phyloP scores from a whole-genome alignment of 1,140 invertebrate genomes.

The Drosophila erecta region DNA sequence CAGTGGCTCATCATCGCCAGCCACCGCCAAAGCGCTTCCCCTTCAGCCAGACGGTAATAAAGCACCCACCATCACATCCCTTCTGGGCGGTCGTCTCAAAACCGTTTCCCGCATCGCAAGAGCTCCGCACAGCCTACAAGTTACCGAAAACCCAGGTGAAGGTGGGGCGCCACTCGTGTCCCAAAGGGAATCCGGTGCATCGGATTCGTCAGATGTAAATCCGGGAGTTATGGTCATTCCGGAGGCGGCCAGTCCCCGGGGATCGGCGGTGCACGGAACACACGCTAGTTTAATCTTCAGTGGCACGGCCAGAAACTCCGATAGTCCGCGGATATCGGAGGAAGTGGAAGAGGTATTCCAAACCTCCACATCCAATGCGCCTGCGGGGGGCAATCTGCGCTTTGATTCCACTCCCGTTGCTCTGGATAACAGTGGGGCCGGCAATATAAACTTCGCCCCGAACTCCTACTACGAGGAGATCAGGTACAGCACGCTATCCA shows the following conservation, averaged over 20 bases:
- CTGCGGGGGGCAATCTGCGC: neutral
- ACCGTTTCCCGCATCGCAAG: neutral
- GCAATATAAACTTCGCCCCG: neutral
- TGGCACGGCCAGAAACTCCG: neutral
- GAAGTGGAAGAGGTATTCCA: neutral
- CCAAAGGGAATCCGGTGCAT: neutral
- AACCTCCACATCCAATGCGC: neutral
- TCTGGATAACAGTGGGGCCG: neutral
- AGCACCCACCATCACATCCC: constrained; percentile 1
- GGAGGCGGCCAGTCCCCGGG: neutral
- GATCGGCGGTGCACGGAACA: neutral
- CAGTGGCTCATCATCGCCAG: neutral
- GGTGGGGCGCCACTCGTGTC: neutral
- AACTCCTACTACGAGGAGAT: neutral
- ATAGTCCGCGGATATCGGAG: constrained; percentile 1
- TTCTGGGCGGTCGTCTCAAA: neutral
- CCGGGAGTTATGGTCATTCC: neutral
- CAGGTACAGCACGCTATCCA: neutral
- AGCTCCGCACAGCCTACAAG: neutral
- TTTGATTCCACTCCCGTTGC: neutral
- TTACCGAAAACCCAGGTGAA: neutral
- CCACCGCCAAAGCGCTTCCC: neutral
- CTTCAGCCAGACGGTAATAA: neutral
- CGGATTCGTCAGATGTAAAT: neutral
- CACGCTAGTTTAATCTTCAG: neutral